phyloP scores from a whole-genome alignment of 2,113 vertebrate species.

The Gila orcuttii region DNA sequence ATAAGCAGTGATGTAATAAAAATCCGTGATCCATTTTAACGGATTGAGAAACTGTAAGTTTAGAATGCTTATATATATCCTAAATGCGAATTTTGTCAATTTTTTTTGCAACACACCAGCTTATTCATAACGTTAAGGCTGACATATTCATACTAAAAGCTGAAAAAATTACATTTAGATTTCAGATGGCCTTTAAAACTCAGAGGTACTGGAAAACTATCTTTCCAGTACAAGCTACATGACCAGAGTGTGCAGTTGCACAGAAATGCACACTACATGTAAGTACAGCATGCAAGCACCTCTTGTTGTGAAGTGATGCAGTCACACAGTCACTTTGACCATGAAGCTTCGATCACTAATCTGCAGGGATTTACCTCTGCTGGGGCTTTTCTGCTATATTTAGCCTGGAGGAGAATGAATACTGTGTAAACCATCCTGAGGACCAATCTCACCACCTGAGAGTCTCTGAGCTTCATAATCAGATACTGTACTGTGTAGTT shows the following conservation, averaged over 20 bases:
- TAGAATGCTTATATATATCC: too few species aligned
- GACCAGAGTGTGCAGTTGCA: background rate
- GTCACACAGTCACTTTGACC: slow-evolving; percentile 57
- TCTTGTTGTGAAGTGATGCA: slow-evolving; percentile 43
- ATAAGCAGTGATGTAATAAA: too few species aligned
- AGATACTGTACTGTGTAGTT: background rate
- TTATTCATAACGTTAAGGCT: too few species aligned
- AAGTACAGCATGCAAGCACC: slow-evolving; percentile 7
- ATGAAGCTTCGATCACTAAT: slow-evolving; percentile 74
- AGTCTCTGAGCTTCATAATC: slow-evolving; percentile 51
- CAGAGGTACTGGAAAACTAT: background rate
- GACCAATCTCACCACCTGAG: slow-evolving; percentile 44
- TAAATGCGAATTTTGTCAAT: too few species aligned
- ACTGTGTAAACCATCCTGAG: slow-evolving; percentile 52
- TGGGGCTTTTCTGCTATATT: slow-evolving; percentile 79
- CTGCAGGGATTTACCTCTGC: slow-evolving; percentile 78
- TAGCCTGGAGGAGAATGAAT: slow-evolving; percentile 68
- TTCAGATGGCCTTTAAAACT: too few species aligned
- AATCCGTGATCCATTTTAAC: too few species aligned
- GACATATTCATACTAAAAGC: too few species aligned
- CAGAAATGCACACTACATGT: background rate
- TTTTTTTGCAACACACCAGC: too few species aligned
- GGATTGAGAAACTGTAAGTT: too few species aligned
- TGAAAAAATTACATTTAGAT: too few species aligned
- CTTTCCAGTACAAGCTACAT: background rate